Base-by-base conservation (phyloP, 2,113 vertebrate species). In the Trematocara stigmaticum region DNA sequence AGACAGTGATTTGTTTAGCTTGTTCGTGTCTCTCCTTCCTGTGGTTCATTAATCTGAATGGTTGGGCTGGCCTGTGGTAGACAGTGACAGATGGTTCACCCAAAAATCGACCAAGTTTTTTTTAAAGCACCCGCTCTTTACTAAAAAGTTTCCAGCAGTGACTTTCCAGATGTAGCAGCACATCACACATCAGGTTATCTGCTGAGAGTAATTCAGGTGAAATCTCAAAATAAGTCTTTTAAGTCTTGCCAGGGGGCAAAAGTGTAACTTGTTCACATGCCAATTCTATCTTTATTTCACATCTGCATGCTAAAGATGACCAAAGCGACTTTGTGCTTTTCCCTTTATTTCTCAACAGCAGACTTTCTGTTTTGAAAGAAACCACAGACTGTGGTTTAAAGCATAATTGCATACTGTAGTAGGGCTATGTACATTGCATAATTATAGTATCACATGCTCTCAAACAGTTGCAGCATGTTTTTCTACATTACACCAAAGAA, bases 371-470 rank as follows among this genome's bases (percentile, higher is more conserved):
- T 79, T 89, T 89, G 57, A 91, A 57, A 84, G 49, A 81, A 92
- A 42, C 82, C 88, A 9, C 92, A 82, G 79, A 2, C 82, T 87
- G 85, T 29, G 87, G 83, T 91, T 86, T 69, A 79, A 16, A 15
- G 74, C 66, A 56, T 90, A 92, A 92, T 93, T 81, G 91, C 81
- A 88, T 18, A 64, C 84, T 84, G 57, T 18, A 76, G 71, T 76
- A 76, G 71, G 23, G 26, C 71, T 31, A 49, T 84, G 85, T 90
- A 88, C 84, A 79, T 93, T 42, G 13, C 5, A 83, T 93, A 91
- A 94, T 93, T 93, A 93, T 57, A 88, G 89, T 89, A 91, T 92
- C 84, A 49, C 87, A 88, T 92, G 87, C 31, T 74, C 35, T 10
- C 82, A 45, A 79, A 8, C 81, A 45, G 83, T 57, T 56, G 51